A percentile compares a stretch with the other conserved stretches of the same genome.
These are phyloP conservation scores for Odontothrips loti DNA, from an alignment of 2,888 invertebrate species.

Conservation along the genomic window DNA sequence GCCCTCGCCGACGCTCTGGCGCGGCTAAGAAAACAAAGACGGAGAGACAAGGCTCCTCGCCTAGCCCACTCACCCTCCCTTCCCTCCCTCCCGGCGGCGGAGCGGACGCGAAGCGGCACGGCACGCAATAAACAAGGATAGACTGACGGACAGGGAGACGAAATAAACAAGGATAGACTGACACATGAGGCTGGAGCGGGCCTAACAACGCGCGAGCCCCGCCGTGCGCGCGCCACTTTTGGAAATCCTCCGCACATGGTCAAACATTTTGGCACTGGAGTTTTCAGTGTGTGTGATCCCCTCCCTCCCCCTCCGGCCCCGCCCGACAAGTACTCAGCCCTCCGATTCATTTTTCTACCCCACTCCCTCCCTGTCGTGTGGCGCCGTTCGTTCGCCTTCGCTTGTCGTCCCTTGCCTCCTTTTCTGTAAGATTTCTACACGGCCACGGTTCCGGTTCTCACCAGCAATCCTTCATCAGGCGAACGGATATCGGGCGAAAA, in stretches of 20 bases:
- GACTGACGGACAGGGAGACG: neutral
- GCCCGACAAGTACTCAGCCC: neutral
- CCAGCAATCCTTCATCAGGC: no score
- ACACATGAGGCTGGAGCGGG: neutral
- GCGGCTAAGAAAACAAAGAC: slow-evolving; percentile 22
- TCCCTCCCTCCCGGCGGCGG: neutral
- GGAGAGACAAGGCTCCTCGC: neutral
- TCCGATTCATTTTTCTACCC: no score
- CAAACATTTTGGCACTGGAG: neutral
- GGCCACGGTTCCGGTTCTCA: no score
- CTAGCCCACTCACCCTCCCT: neutral
- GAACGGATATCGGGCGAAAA: neutral
- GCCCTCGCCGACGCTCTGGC: neutral
- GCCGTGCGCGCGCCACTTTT: neutral
- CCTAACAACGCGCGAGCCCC: neutral
- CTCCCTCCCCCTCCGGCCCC: neutral
- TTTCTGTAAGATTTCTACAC: neutral
- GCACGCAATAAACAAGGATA: slow-evolving; percentile 25
- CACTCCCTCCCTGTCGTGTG: no score
- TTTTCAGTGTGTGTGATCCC: neutral
- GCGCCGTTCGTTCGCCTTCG: no score
- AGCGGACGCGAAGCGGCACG: neutral
- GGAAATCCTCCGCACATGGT: neutral
- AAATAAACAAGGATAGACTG: neutral
- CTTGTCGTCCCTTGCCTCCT: neutral